Base-by-base conservation (phyloP, 2,797 vertebrate species). In the Eidolon dupreanum region DNA sequence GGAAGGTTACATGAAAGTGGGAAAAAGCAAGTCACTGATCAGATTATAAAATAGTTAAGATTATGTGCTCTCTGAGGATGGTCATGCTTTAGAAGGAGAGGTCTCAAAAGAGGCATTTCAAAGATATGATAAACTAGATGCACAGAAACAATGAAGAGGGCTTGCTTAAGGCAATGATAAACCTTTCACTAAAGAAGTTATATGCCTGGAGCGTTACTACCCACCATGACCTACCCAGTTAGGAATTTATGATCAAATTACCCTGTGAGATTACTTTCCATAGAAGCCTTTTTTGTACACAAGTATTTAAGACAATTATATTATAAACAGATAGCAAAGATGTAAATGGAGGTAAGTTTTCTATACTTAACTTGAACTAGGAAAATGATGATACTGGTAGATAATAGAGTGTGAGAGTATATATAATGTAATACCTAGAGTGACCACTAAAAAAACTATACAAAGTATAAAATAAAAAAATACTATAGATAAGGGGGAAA, bases 281-380 rank as follows among this genome's bases (percentile, higher is more conserved):
- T 77, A 77, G 49, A 77, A 36, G 20, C 51, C 22, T 57, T 36
- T 38, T 11, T 55, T 33, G 9, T 63, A 17, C 33, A 66, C 33
- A 36, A 36, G 19, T 84, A 24, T 51, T 66, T 77, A 81, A 82
- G 41, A 93, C 43, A 88, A 66, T 90, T 24, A 19, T 61, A 89
- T 38, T 66, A 41, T 19, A 79, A 91, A 93, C 38, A 73, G 41
- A 51, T 10, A 91, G 17, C 1, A 28, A 49, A 51, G 28, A 86
- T 63, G 51, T 68, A 81, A 81, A 97, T 31, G 41, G 59, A 75
- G 20, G 16, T 84, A 46, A 84, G 12, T 2, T 85, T 96, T 93
- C 86, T 96, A 43, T 65, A 38, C 17, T 89, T 66, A 83, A 73
- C 22, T 31, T 66, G 16, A 81, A 51, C 33, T 79, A 10, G 49